phyloP scores from a whole-genome alignment of 2,797 vertebrate species.

The Enteromius afrohamiltoni region DNA sequence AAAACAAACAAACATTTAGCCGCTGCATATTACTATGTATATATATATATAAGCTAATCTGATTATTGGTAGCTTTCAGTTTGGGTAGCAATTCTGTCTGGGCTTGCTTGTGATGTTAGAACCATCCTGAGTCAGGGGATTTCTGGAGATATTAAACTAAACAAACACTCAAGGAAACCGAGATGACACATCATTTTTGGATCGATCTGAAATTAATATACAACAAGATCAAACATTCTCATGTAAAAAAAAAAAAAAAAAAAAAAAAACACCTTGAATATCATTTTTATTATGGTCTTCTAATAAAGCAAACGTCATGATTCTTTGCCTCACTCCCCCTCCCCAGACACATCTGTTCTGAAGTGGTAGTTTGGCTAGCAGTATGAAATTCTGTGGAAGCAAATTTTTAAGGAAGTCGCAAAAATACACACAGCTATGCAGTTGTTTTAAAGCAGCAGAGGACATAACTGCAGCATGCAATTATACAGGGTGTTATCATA shows the following conservation, averaged over 20 bases:
- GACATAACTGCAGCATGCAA: neutral
- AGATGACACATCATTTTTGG: neutral
- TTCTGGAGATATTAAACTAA: neutral
- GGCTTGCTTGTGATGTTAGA: neutral
- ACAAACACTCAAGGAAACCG: neutral
- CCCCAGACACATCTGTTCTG: neutral
- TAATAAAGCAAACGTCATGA: neutral
- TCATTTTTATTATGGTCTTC: neutral
- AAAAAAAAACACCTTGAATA: neutral
- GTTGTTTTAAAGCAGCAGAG: neutral
- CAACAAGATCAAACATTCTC: neutral
- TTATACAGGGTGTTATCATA: neutral
- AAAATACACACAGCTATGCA: neutral
- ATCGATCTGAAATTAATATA: neutral
- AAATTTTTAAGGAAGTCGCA: neutral
- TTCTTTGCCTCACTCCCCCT: neutral
- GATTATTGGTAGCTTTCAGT: neutral
- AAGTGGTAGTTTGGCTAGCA: neutral
- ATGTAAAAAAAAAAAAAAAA: too few species aligned
- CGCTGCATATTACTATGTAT: neutral
- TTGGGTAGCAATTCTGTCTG: too few species aligned
- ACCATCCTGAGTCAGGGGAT: neutral
- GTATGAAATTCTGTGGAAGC: too few species aligned
- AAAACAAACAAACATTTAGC: neutral
- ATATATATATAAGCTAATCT: neutral